These are phyloP conservation scores for Frieseomelitta varia DNA, from an alignment of 1,140 invertebrate genomes.

Conservation along the genomic window DNA sequence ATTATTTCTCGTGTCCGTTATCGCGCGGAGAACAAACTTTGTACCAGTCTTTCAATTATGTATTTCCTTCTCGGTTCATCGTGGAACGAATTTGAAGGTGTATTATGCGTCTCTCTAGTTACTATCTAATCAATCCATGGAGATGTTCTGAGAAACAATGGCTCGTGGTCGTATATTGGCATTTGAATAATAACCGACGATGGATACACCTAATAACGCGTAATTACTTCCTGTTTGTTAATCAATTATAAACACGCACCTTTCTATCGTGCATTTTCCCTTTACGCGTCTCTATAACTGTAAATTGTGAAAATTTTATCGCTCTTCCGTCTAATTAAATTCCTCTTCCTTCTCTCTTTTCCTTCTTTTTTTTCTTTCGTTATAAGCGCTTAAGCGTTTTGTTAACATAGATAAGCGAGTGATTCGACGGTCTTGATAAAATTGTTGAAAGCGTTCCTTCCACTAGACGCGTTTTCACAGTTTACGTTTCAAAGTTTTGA, in stretches of 20 bases:
- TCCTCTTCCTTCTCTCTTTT: background rate
- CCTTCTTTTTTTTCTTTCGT: too few relatives aligned
- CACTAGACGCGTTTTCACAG: background rate
- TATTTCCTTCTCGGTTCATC: background rate
- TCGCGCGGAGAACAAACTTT: background rate
- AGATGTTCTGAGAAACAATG: constrained; percentile 5
- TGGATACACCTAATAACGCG: background rate
- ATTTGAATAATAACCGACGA: constrained; percentile 16
- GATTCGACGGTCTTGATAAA: background rate
- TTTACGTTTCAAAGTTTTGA: background rate
- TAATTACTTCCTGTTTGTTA: constrained; percentile 33
- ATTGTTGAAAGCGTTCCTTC: background rate
- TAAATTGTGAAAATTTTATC: background rate
- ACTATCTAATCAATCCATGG: constrained; percentile 15
- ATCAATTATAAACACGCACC: background rate
- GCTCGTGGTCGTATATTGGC: background rate
- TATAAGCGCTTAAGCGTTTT: background rate
- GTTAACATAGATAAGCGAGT: background rate
- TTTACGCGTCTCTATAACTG: background rate
- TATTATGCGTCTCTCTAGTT: constrained; percentile 1
- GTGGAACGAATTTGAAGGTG: background rate
- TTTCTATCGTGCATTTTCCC: background rate
- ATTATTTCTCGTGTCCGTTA: background rate
- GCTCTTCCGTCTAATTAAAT: constrained; percentile 4
- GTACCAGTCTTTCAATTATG: background rate